phyloP scores from a whole-genome alignment of 2,888 invertebrate species.

The Cerceris rybyensis region DNA sequence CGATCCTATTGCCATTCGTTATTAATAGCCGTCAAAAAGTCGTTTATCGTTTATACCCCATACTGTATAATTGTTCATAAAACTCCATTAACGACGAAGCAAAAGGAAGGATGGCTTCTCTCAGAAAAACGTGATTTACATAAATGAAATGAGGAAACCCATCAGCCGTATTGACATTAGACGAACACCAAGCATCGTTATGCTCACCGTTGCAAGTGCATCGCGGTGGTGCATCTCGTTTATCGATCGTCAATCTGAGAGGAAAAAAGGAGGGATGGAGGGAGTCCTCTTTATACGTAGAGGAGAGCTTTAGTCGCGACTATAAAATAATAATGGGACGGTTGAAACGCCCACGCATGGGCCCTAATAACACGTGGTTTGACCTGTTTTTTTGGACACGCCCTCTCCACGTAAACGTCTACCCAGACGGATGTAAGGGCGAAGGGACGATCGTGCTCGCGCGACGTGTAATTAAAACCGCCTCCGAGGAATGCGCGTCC shows the following conservation, averaged over 20 bases:
- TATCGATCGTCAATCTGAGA: constrained; percentile 52
- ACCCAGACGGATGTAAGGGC: constrained; percentile 26
- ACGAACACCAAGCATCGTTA: constrained; percentile 15
- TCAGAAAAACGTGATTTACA: constrained; percentile 34
- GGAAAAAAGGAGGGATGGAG: not conserved
- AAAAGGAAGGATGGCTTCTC: constrained; percentile 3
- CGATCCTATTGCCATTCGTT: constrained; percentile 27
- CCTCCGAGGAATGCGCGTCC: constrained; percentile 50
- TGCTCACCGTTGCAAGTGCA: constrained; percentile 39
- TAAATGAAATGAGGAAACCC: constrained; percentile 25
- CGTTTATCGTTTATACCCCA: constrained; percentile 19
- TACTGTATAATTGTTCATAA: constrained; percentile 44
- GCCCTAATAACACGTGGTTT: constrained; percentile 56
- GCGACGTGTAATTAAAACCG: constrained; percentile 67
- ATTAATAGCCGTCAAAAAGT: constrained; percentile 21
- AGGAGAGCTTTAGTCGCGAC: constrained; percentile 24
- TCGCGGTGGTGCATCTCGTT: constrained; percentile 44
- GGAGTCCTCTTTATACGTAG: constrained; percentile 13
- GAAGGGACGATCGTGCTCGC: constrained; percentile 36
- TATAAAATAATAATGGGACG: constrained; percentile 65
- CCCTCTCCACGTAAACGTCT: constrained; percentile 29
- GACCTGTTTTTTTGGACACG: constrained; percentile 57
- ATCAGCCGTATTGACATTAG: constrained; percentile 22
- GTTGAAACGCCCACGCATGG: constrained; percentile 55
- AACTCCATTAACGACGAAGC: not conserved